These are phyloP conservation scores for Drosophila quadrilineata DNA, from an alignment of 1,140 invertebrate genomes.

Conservation along the genomic window DNA sequence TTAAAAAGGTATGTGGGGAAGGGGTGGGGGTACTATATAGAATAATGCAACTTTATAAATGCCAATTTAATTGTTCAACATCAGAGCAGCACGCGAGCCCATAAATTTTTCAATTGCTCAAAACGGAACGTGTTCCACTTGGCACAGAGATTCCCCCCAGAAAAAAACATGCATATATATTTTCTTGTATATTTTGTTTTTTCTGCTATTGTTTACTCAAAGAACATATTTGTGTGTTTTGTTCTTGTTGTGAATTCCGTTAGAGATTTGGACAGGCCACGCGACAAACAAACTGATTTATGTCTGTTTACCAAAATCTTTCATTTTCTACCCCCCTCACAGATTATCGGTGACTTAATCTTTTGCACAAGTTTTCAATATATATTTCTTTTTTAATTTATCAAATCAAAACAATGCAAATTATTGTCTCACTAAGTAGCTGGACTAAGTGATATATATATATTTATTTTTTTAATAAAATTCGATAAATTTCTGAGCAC, in stretches of 20 bases:
- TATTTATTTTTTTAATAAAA: neutral
- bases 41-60: conserved; percentile 17
- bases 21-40: neutral
- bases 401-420: conserved; percentile 34
- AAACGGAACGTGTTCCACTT: conserved; percentile 35
- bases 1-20: too few species aligned
- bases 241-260: too few species aligned
- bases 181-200: neutral
- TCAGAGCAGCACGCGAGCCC: conserved; percentile 26
- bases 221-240: too few species aligned
- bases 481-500: conserved; percentile 42
- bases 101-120: conserved; percentile 52
- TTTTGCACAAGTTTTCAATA: too few species aligned
- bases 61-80: conserved; percentile 40
- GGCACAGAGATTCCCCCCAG: conserved; percentile 16
- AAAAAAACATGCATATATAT: neutral
- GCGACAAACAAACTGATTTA: too few species aligned
- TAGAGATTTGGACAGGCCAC: too few species aligned
- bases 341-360: too few species aligned
- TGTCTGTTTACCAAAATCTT: too few species aligned
- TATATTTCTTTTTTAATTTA: too few species aligned
- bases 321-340: too few species aligned
- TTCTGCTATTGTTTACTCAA: conserved; percentile 20
- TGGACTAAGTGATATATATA: conserved; percentile 29
- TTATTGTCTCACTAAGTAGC: conserved; percentile 22